Evolutionary conservation across 2,888 invertebrate genomes (phyloP).

Genomic region (Chrysolina haemoptera): DNA sequence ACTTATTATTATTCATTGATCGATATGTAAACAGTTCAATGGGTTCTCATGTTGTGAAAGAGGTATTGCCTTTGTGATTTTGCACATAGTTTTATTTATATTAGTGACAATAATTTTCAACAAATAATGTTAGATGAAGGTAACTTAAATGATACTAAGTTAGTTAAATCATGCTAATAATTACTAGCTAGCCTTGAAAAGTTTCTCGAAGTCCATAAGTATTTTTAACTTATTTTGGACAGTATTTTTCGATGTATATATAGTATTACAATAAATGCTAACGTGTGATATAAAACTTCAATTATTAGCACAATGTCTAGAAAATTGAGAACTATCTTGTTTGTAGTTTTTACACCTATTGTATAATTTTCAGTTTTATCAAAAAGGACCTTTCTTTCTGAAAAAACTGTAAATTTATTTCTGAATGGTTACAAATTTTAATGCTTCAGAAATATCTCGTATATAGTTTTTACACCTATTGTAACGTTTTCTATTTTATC

Average conservation of each 20-base stretch:
- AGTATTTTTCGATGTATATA: neutral
- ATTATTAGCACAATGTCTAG: neutral
- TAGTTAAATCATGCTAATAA: neutral
- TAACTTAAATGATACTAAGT: neutral
- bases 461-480: no score
- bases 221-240: neutral
- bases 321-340: no score
- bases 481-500: no score
- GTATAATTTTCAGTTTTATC: no score
- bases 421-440: no score
- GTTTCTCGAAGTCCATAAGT: neutral
- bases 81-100: neutral
- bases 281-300: neutral
- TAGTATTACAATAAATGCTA: neutral
- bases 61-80: neutral
- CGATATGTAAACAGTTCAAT: neutral
- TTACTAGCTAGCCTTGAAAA: neutral
- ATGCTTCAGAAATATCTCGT: no score
- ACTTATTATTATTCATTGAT: no score
- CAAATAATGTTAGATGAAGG: constrained; percentile 1
- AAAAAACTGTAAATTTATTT: neutral
- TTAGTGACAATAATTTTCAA: neutral
- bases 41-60: neutral
- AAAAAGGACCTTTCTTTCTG: no score
- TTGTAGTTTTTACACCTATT: no score